Conservation (phyloP, 2,888 invertebrate genomes). For the Drosophila diplacantha region DNA sequence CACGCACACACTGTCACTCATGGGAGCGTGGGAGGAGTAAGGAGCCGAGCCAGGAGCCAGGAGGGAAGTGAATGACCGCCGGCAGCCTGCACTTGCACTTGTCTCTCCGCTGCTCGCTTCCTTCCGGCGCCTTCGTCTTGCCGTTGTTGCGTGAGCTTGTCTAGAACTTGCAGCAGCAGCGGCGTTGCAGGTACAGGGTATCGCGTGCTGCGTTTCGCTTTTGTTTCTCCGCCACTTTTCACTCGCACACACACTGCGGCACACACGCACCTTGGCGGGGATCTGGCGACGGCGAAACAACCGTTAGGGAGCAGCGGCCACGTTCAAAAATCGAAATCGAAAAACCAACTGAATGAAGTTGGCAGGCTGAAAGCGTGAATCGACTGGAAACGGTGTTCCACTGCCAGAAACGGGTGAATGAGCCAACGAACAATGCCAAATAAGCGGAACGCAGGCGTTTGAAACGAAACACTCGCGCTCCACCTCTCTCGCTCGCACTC, state of each 20-base stretch:
- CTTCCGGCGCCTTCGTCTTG: background rate
- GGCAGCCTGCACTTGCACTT: slow-evolving; percentile 55
- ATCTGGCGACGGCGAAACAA: slow-evolving; percentile 52
- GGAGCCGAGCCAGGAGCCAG: background rate
- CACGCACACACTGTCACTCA: slow-evolving; percentile 31
- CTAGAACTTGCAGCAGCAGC: slow-evolving; percentile 21
- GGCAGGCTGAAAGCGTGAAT: slow-evolving; percentile 11
- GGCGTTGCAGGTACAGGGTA: slow-evolving; percentile 23
- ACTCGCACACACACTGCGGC: slow-evolving; percentile 14
- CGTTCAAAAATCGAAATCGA: slow-evolving; percentile 30
- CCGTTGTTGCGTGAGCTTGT: slow-evolving; percentile 16
- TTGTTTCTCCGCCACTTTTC: slow-evolving; percentile 48
- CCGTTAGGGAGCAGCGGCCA: slow-evolving; percentile 68
- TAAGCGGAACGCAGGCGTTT: slow-evolving; percentile 45
- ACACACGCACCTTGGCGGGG: slow-evolving; percentile 59
- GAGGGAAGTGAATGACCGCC: slow-evolving; percentile 55
- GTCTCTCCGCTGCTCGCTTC: slow-evolving; percentile 18
- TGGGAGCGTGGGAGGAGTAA: slow-evolving; percentile 1
- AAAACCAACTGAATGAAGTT: slow-evolving; percentile 17
- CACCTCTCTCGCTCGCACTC: slow-evolving; percentile 15
- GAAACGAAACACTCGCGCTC: slow-evolving; percentile 56
- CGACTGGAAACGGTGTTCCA: slow-evolving; percentile 34
- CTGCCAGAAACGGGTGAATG: slow-evolving; percentile 62
- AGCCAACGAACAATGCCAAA: slow-evolving; percentile 46
- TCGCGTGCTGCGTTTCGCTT: slow-evolving; percentile 39